A percentile compares a stretch with the other conserved stretches of the same genome.
These are phyloP conservation scores for Hemiscyllium ocellatum DNA, from an alignment of 2,113 vertebrate genomes.

Conservation along the genomic window DNA sequence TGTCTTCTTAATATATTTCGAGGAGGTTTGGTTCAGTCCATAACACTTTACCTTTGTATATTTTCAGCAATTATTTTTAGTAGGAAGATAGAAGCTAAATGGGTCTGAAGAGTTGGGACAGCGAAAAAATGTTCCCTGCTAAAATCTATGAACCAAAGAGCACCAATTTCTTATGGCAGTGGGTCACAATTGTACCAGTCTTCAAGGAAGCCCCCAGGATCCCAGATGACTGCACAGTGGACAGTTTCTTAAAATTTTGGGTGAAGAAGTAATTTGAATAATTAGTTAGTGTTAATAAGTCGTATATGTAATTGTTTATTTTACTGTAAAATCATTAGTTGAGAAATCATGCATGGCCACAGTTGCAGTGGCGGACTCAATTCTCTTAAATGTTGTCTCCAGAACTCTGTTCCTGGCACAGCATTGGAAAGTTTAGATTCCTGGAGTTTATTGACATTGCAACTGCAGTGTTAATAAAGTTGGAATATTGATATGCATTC, in stretches of 20 bases:
- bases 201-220: neutral
- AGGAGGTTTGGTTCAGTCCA: too few species aligned
- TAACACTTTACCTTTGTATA: neutral
- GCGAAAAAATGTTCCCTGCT: neutral
- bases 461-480: neutral
- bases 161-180: neutral
- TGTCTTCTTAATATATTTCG: too few species aligned
- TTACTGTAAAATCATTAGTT: neutral
- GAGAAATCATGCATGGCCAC: neutral
- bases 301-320: neutral
- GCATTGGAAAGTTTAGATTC: neutral
- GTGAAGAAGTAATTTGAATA: neutral
- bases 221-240: neutral
- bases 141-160: neutral
- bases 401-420: neutral
- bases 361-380: neutral
- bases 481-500: neutral
- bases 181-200: neutral
- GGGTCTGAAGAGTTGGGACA: neutral
- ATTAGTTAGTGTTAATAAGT: neutral
- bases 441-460: neutral
- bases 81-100: neutral
- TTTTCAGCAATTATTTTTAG: neutral
- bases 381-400: neutral
- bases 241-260: neutral